phyloP scores from a whole-genome alignment of 2,888 invertebrate genomes.

The Eurytoma californica region DNA sequence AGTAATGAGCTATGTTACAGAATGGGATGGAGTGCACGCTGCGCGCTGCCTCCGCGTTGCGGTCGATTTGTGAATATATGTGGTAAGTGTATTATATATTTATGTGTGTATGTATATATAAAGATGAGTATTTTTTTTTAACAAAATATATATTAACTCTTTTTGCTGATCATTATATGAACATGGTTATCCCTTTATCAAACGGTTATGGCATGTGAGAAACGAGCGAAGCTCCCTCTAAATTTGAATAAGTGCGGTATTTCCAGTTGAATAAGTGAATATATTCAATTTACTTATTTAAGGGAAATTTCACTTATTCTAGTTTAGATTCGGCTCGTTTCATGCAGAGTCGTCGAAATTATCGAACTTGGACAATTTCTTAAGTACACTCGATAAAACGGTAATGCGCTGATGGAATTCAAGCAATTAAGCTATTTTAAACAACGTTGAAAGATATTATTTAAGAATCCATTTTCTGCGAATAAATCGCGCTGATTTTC shows the following conservation, averaged over 20 bases:
- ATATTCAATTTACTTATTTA: neutral
- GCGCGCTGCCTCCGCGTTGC: neutral
- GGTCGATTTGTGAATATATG: neutral
- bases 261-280: no score
- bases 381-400: neutral
- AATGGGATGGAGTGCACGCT: neutral
- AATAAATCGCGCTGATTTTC: no score
- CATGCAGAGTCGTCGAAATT: conserved; percentile 10
- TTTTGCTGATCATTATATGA: neutral
- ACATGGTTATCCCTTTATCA: neutral
- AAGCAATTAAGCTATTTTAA: no score
- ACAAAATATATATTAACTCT: conserved; percentile 36
- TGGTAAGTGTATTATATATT: neutral
- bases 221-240: neutral
- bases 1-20: conserved; percentile 53
- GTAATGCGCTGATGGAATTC: no score
- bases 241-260: neutral
- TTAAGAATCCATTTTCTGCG: no score
- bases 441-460: no score
- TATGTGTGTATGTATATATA: neutral
- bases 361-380: conserved; percentile 2
- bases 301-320: neutral
- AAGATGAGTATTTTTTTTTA: conserved; percentile 33
- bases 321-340: neutral
- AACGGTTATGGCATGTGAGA: conserved; percentile 12